phyloP scores from a whole-genome alignment of 2,797 vertebrate species.

The Oreonectes daqikongensis region DNA sequence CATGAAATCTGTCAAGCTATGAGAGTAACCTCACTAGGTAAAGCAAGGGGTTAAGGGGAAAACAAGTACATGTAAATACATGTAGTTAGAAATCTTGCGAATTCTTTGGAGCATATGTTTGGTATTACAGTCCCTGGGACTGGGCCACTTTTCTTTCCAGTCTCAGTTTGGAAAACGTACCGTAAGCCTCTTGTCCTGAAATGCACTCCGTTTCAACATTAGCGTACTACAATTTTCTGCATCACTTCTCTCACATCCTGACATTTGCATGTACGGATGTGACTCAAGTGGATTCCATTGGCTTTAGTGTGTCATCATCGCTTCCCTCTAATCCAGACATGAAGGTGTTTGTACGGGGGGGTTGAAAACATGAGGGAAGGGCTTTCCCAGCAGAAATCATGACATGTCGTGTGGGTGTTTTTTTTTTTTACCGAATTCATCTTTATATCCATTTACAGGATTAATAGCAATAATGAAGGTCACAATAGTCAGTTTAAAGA shows the following conservation, averaged over 20 bases:
- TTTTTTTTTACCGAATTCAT: constrained; percentile 29
- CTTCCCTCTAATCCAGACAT: constrained; percentile 15
- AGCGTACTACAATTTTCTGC: constrained; percentile 35
- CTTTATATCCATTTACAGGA: constrained; percentile 33
- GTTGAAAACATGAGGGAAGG: constrained; percentile 30
- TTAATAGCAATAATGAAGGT: constrained; percentile 2
- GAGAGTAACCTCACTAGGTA: no score
- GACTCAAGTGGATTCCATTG: constrained; percentile 46
- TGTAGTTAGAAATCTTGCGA: not conserved
- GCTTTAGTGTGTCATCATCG: constrained; percentile 24
- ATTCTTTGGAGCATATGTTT: constrained; percentile 6
- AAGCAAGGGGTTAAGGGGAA: not conserved
- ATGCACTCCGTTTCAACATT: constrained; percentile 44
- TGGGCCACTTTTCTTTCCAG: constrained; percentile 9
- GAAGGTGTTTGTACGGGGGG: constrained; percentile 32
- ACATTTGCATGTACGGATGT: constrained; percentile 19
- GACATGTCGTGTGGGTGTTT: no score
- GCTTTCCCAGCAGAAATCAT: constrained; percentile 59
- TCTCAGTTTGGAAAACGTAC: constrained; percentile 32
- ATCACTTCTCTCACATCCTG: constrained; percentile 44
- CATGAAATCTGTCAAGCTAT: no score
- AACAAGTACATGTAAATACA: not conserved
- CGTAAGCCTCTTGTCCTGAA: constrained; percentile 47
- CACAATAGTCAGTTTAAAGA: not conserved
- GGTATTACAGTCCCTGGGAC: constrained; percentile 6